Evolutionary conservation across 2,797 vertebrate genomes (phyloP).

Genomic region (Xenops minutus): DNA sequence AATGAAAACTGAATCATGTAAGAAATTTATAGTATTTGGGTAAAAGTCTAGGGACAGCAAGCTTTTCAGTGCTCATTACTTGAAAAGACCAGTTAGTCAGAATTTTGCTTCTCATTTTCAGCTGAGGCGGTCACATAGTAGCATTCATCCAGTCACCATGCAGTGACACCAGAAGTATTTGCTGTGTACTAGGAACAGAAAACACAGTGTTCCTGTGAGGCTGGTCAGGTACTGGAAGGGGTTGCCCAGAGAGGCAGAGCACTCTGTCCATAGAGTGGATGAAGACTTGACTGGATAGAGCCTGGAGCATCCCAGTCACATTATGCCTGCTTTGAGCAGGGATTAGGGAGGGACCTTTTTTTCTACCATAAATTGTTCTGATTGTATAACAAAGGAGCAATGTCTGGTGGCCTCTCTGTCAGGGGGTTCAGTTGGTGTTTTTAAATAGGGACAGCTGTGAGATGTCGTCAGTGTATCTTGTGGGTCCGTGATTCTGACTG

Average conservation of each 20-base stretch:
- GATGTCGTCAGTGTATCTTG: accelerated
- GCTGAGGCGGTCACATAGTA: neutral
- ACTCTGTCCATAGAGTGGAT: neutral
- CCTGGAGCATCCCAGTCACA: accelerated
- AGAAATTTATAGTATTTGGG: neutral
- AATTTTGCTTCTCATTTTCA: neutral
- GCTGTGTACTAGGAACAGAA: neutral
- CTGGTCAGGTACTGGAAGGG: neutral
- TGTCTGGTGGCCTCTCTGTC: neutral
- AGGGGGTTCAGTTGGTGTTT: neutral
- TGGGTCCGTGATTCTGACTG: constrained; percentile 44
- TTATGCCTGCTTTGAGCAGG: neutral
- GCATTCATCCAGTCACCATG: neutral
- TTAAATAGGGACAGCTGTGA: neutral
- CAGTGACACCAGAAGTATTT: neutral
- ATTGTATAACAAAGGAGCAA: neutral
- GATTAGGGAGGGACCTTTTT: neutral
- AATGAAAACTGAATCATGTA: neutral
- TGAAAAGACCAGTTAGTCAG: constrained; percentile 1
- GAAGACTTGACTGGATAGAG: neutral
- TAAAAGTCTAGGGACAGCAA: constrained; percentile 22
- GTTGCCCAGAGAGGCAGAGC: neutral
- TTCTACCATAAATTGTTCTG: neutral
- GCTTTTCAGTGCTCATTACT: constrained; percentile 12
- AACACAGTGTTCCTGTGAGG: neutral